These are phyloP conservation scores for Dendrocincla fuliginosa DNA, from an alignment of 2,797 vertebrate genomes.

Conservation along the genomic window DNA sequence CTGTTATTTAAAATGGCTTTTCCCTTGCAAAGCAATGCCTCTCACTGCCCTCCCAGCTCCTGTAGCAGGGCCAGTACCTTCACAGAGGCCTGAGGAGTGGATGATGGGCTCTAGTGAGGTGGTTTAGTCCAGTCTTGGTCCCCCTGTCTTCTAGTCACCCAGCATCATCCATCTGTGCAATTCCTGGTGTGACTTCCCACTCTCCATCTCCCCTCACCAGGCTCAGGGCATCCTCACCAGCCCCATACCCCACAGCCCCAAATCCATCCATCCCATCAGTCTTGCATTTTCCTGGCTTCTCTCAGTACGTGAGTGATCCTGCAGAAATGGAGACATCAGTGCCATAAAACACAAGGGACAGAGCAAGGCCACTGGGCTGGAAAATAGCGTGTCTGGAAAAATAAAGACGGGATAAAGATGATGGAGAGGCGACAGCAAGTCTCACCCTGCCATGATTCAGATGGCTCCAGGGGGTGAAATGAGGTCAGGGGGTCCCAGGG, in stretches of 20 bases:
- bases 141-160: not conserved
- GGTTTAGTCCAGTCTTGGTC: fast-evolving
- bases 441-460: not conserved
- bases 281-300: not conserved
- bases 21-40: conserved; percentile 11
- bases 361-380: conserved; percentile 62
- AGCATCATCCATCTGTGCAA: not conserved
- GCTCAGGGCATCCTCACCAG: not conserved
- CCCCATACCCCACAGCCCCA: not conserved
- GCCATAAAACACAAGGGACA: conserved; percentile 57
- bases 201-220: not conserved
- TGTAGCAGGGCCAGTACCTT: not conserved
- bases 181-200: not conserved
- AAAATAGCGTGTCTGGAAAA: conserved; percentile 41
- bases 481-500: not conserved
- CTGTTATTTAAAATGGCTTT: conserved; percentile 73
- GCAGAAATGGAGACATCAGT: conserved; percentile 55
- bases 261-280: not conserved
- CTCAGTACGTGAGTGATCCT: conserved; percentile 15
- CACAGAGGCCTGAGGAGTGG: not conserved
- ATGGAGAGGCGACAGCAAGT: not conserved
- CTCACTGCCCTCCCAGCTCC: not conserved
- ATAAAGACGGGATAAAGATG: conserved; percentile 26
- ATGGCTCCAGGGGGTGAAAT: not conserved
- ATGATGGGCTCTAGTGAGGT: not conserved